These are phyloP conservation scores for Gobio gobio DNA, from an alignment of 2,113 vertebrate genomes.

Conservation along the genomic window DNA sequence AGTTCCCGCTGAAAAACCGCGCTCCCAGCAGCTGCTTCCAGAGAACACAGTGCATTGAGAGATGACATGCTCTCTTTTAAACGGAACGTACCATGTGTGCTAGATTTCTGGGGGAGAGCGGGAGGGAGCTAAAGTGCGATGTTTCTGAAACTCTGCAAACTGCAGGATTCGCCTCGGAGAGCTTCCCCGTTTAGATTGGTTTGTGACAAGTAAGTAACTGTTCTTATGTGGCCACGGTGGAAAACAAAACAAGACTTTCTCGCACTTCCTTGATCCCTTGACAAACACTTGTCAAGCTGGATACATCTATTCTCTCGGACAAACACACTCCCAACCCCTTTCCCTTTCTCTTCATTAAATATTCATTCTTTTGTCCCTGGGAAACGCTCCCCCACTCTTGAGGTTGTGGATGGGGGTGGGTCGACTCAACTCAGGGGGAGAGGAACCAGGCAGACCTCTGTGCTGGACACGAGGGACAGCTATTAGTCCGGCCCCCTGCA, in stretches of 20 bases:
- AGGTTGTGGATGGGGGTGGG: conserved; percentile 68
- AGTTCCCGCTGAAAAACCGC: conserved; percentile 70
- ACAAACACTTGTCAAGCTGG: conserved; percentile 69
- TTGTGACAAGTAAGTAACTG: conserved; percentile 59
- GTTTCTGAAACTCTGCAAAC: conserved; percentile 57
- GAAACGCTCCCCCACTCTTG: conserved; percentile 69
- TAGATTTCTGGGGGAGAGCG: conserved; percentile 56
- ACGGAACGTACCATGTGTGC: conserved; percentile 80
- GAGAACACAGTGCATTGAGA: conserved; percentile 75
- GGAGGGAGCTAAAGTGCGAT: conserved; percentile 45
- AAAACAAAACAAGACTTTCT: conserved; percentile 50
- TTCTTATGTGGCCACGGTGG: conserved; percentile 23
- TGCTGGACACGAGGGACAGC: conserved; percentile 32
- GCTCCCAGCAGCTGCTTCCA: conserved; percentile 77
- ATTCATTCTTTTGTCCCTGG: conserved; percentile 78
- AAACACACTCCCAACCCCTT: conserved; percentile 17
- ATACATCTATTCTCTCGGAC: conserved; percentile 57
- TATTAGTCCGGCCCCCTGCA: conserved; percentile 28
- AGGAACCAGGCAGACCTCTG: conserved; percentile 11
- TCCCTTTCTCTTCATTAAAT: conserved; percentile 72
- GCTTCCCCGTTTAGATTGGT: conserved; percentile 34
- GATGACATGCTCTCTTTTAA: conserved; percentile 80
- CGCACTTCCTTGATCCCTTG: conserved; percentile 54
- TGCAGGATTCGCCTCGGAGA: conserved; percentile 52
- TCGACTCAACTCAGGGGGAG: conserved; percentile 44